Evolutionary conservation across 2,113 vertebrate species (phyloP).

Genomic region (Cyphomyrus discorhynchus): DNA sequence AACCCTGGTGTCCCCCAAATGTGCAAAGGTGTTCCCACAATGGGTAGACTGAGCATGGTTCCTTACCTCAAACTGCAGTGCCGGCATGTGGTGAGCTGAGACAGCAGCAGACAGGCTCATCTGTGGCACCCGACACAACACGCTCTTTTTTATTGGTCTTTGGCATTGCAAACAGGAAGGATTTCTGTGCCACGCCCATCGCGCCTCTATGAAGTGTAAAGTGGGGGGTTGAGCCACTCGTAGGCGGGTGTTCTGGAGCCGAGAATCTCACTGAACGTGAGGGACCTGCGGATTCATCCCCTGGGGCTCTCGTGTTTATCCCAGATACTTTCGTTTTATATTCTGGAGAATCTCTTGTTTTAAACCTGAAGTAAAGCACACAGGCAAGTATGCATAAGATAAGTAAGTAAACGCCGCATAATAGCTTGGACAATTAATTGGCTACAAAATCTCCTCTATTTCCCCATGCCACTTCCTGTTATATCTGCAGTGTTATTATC

Average conservation of each 20-base stretch:
- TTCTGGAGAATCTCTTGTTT: background rate
- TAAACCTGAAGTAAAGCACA: background rate
- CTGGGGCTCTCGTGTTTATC: background rate
- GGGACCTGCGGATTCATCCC: background rate
- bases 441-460: background rate
- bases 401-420: background rate
- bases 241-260: background rate
- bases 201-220: background rate
- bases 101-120: background rate
- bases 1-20: background rate
- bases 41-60: background rate
- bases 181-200: background rate
- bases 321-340: background rate
- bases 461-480: background rate
- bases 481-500: background rate
- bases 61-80: background rate
- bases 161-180: background rate
- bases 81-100: background rate
- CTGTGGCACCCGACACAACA: background rate
- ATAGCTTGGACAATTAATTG: background rate
- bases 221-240: background rate
- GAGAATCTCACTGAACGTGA: background rate
- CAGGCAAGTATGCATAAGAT: background rate
- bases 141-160: background rate
- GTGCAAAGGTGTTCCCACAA: background rate